phyloP scores from a whole-genome alignment of 1,140 invertebrate species.

The Papilio aristodemus region DNA sequence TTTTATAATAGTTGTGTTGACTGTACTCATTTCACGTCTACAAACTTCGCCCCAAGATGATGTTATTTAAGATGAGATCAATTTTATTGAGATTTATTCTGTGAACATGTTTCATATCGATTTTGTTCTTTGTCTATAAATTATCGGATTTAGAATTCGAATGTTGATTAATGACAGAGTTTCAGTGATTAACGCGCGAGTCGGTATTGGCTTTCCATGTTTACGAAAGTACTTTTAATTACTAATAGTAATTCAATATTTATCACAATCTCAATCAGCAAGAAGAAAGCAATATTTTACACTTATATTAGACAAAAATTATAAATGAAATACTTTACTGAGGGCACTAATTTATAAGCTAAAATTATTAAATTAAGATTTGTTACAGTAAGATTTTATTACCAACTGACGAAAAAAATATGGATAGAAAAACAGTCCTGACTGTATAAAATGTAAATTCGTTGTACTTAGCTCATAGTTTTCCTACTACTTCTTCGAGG shows the following conservation, averaged over 20 bases:
- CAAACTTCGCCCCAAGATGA: slow-evolving; percentile 54
- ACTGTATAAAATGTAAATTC: too few relatives aligned
- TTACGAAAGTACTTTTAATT: slow-evolving; percentile 18
- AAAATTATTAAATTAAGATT: too few relatives aligned
- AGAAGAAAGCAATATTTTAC: neutral
- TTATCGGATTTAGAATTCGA: slow-evolving; percentile 44
- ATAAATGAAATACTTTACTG: too few relatives aligned
- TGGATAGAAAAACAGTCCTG: too few relatives aligned
- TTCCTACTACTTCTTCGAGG: too few relatives aligned
- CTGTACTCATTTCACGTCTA: slow-evolving; percentile 47
- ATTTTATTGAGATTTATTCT: slow-evolving; percentile 77
- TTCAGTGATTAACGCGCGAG: slow-evolving; percentile 26
- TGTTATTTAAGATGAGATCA: slow-evolving; percentile 75
- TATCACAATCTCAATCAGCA: neutral
- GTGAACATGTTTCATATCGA: slow-evolving; percentile 62
- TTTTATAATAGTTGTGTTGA: slow-evolving; percentile 39
- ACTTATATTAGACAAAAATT: too few relatives aligned
- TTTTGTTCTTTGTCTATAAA: slow-evolving; percentile 61
- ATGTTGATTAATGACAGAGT: slow-evolving; percentile 28
- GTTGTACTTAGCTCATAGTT: too few relatives aligned
- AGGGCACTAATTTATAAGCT: too few relatives aligned
- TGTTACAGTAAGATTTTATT: too few relatives aligned
- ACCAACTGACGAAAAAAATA: too few relatives aligned
- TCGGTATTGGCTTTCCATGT: neutral
- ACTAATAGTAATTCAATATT: neutral